Evolutionary conservation across 2,888 invertebrate species (phyloP), one percentile per base, ranked within the genome.

Genomic region (Cheilosia vulpina): DNA sequence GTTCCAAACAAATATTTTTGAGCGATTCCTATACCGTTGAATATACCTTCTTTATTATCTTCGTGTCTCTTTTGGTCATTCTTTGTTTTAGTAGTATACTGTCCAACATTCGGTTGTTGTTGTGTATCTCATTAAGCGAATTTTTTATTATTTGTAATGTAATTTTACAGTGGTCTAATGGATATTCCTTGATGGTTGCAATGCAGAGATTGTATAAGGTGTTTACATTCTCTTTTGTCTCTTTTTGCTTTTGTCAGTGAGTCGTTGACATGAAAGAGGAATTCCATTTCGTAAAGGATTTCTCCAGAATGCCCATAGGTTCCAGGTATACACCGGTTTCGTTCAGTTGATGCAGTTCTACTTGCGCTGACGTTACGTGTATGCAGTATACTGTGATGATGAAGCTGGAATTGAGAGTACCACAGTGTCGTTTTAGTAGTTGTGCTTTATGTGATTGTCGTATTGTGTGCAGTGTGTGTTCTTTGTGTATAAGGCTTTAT

Each of bases 71-170:
- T 53, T 53, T 27, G 31, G 1, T 13, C 13, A 17, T 38, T 34
- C 52, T n/a, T 65, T 11, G 17, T 31, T 52, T 65, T 63, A 31
- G 27, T 47, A 63, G 31, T 45, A 62, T 58, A 13, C 58, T 41
- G 17, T 62, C 27, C 11, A 62, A 38, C 15, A 62, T 34, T 45
- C 17, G 13, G 47, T 31, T 47, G 60, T 60, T 60, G 17, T 45
- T n/a, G 4, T 27, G 15, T 45, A 63, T 63, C 50, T 63, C 13
- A 17, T 45, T 60, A 17, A 47, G 31, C 5, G 45, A 27, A 11
- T 62, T 47, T 47, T 19, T 17, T 47, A 47, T 19, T 47, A 47
- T 60, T 24, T 24, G 19, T 43, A 43, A 17, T 1, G 6, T 47
- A 17, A 27, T 47, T 62, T 62, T 47, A 31, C 45, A 47, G 9